Evolutionary conservation across 2,888 invertebrate genomes (phyloP).

Genomic region (Lathronympha strigana): DNA sequence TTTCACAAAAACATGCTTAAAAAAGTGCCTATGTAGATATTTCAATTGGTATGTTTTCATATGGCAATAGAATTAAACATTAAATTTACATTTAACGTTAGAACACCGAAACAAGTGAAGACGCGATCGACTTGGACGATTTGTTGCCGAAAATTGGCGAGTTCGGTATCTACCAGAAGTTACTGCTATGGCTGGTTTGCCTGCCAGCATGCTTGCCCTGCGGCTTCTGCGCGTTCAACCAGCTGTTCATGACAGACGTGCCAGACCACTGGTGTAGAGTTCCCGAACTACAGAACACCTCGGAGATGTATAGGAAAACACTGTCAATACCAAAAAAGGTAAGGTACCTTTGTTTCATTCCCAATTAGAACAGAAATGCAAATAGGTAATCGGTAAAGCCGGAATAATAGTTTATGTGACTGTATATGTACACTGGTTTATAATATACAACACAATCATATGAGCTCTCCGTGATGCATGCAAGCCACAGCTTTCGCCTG

Average conservation of each 20-base stretch:
- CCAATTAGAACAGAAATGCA: not conserved
- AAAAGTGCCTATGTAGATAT: not conserved
- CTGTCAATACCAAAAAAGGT: slow-evolving; percentile 87
- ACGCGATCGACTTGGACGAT: slow-evolving; percentile 91
- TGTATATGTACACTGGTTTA: too few relatives aligned
- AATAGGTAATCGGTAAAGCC: not conserved
- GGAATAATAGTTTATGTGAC: not conserved
- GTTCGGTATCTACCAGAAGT: slow-evolving; percentile 94
- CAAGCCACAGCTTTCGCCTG: too few relatives aligned
- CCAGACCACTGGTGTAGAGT: slow-evolving; percentile 94
- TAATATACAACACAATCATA: too few relatives aligned
- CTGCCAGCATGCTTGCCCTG: slow-evolving; percentile 95
- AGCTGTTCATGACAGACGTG: slow-evolving; percentile 95
- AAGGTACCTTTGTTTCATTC: slow-evolving; percentile 33
- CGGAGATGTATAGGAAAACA: slow-evolving; percentile 83
- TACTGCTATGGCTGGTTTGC: slow-evolving; percentile 93
- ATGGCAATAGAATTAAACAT: not conserved
- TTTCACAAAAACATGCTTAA: too few relatives aligned
- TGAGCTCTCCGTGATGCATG: too few relatives aligned
- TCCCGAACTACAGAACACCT: slow-evolving; percentile 86
- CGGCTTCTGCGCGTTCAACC: slow-evolving; percentile 96
- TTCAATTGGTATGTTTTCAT: not conserved
- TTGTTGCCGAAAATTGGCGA: slow-evolving; percentile 93
- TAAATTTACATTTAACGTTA: slow-evolving; percentile 44
- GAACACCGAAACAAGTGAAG: slow-evolving; percentile 69